Percentiles rank a stretch among this genome's conserved stretches.
These are phyloP conservation scores for Antheraea pernyi DNA, from an alignment of 1,140 invertebrate species.

Conservation along the genomic window DNA sequence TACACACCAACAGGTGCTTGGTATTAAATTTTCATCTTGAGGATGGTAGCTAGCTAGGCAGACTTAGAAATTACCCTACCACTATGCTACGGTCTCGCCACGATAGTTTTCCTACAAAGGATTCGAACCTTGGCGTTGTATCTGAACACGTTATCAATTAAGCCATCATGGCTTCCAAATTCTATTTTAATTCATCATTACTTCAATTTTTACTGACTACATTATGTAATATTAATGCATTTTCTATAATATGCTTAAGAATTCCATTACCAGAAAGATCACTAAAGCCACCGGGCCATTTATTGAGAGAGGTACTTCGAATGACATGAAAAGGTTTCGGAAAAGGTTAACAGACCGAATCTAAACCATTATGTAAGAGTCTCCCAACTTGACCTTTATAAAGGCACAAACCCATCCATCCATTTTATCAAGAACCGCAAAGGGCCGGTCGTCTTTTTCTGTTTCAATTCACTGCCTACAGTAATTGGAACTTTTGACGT, in stretches of 20 bases:
- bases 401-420: neutral
- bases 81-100: too few relatives aligned
- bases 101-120: too few relatives aligned
- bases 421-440: slow-evolving; percentile 4
- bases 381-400: slow-evolving; percentile 2
- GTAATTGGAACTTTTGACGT: neutral
- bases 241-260: neutral
- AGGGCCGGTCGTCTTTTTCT: slow-evolving; percentile 8
- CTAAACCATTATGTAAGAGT: neutral
- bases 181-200: too few relatives aligned
- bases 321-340: slow-evolving; percentile 1
- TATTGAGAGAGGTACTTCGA: neutral
- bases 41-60: too few relatives aligned
- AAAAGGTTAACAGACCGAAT: slow-evolving; percentile 4
- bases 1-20: too few relatives aligned
- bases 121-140: too few relatives aligned
- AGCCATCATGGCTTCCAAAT: too few relatives aligned
- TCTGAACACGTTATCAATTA: too few relatives aligned
- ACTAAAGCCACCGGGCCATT: neutral
- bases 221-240: too few relatives aligned
- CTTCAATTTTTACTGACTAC: neutral
- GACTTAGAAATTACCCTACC: too few relatives aligned
- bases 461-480: neutral
- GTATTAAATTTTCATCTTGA: too few relatives aligned
- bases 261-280: neutral